Evolutionary conservation across 1,140 invertebrate genomes (phyloP).

Genomic region (Hypsibius dujardini): DNA sequence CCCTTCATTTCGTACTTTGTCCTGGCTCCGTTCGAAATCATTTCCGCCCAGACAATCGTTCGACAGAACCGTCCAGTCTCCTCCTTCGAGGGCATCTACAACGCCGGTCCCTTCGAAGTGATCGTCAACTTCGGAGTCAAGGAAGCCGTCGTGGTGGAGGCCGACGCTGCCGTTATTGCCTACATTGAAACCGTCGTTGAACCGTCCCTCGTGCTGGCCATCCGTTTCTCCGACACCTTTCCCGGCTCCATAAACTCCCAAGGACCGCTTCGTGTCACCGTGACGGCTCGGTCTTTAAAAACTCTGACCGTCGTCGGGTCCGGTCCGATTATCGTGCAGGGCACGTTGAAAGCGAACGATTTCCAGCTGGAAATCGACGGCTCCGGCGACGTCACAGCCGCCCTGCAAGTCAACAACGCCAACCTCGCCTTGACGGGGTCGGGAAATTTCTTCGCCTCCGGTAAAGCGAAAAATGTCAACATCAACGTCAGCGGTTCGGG

Average conservation of each 20-base stretch:
- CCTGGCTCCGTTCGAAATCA: too few species aligned
- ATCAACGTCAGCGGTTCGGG: neutral
- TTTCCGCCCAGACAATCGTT: neutral
- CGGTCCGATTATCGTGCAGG: neutral
- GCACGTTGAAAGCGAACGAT: neutral
- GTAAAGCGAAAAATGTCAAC: neutral
- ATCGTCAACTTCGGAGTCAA: neutral
- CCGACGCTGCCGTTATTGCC: neutral
- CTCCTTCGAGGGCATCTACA: neutral
- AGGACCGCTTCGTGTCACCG: neutral
- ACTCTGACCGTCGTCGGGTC: neutral
- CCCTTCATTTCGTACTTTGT: too few species aligned
- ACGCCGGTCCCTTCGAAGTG: neutral
- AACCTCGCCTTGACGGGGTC: neutral
- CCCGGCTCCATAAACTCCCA: neutral
- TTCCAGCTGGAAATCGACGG: neutral
- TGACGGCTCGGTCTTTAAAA: neutral
- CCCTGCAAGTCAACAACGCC: neutral
- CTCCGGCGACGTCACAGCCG: neutral
- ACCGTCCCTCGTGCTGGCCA: neutral
- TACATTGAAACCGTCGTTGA: conserved; percentile 9
- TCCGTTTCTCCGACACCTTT: neutral
- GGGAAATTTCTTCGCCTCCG: neutral
- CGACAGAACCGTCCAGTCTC: neutral
- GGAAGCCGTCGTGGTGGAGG: neutral